Base-by-base conservation (phyloP, 2,797 vertebrate species). In the Stomatorhinus walkeri region DNA sequence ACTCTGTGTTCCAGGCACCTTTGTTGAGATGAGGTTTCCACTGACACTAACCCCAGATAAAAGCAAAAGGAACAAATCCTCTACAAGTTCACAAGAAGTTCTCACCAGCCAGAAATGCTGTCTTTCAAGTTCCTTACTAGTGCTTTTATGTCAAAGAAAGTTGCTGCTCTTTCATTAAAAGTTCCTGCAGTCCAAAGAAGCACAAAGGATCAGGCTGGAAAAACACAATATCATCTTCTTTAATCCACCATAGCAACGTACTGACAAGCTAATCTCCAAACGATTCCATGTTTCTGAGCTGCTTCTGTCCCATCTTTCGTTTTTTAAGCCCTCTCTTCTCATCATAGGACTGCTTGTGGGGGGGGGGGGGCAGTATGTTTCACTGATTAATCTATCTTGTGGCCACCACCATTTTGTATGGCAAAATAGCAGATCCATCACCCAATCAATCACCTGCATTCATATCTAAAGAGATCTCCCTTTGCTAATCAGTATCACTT, bases 121-220 rank as follows among this genome's bases (percentile, higher is more conserved):
- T 48, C 68, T 88, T 81, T 76, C 76, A 86, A 81, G 32, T 81
- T 88, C 88, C 28, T 81, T 36, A 51, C 88, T 51, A 46, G 72
- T 8, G 51, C 76, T 49, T 36, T 88, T 88, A 81, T 81, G 88
- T 56, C 88, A 22, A 90, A 56, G 88, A 88, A 88, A 81, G 48
- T 81, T 88, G 64, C 68, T 88, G 88, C 76, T 72, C 46, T 88
- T 76, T 88, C 72, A 88, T 88, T 88, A 51, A 72, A 88, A 32
- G 68, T 56, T 88, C 40, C 51, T 52, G 51, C 24, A 36, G 32
- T 72, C 88, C 48, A 72, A 48, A 84, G 32, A 48, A 51, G 48
- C 32, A 54, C 51, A 28, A 46, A 88, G 28, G 14, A 54, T 43
- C 28, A 49, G 22, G 72, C 40, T 40, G 28, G 32, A 76, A 48